These are phyloP conservation scores for Cataglyphis altisquamis DNA, from an alignment of 2,888 invertebrate species.

Conservation along the genomic window DNA sequence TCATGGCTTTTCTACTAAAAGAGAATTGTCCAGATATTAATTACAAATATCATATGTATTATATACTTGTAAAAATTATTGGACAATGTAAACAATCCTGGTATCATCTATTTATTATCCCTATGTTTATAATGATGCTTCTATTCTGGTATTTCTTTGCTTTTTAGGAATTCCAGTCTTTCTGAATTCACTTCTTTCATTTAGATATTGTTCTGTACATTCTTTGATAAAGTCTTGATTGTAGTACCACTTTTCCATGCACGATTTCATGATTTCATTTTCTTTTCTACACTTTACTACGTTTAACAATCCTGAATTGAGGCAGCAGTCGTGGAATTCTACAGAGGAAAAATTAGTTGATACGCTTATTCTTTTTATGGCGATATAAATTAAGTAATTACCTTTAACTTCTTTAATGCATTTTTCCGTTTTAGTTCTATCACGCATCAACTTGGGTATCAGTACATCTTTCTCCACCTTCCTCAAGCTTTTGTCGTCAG, in stretches of 20 bases:
- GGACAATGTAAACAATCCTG: neutral
- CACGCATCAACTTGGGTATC: slow-evolving; percentile 96
- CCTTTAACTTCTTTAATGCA: slow-evolving; percentile 91
- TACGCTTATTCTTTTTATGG: neutral
- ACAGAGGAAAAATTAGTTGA: slow-evolving; percentile 57
- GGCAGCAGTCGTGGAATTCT: slow-evolving; percentile 89
- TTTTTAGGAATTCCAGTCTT: slow-evolving; percentile 90
- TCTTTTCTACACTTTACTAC: slow-evolving; percentile 92
- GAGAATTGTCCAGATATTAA: neutral
- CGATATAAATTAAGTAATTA: slow-evolving; percentile 72
- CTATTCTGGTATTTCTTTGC: neutral
- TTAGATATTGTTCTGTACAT: slow-evolving; percentile 93
- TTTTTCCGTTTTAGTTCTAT: slow-evolving; percentile 92
- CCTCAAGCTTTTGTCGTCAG: slow-evolving; percentile 93
- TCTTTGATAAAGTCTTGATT: slow-evolving; percentile 91
- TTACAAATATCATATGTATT: neutral
- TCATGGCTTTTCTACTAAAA: neutral
- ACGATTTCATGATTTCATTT: slow-evolving; percentile 90
- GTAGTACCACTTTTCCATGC: slow-evolving; percentile 92
- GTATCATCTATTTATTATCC: neutral
- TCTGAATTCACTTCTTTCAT: slow-evolving; percentile 93
- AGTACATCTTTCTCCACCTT: slow-evolving; percentile 96
- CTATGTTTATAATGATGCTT: neutral
- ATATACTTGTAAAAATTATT: neutral
- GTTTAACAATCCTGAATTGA: slow-evolving; percentile 89